Base-by-base conservation (phyloP, 1,140 invertebrate species). In the Scaptomyza pallida region DNA sequence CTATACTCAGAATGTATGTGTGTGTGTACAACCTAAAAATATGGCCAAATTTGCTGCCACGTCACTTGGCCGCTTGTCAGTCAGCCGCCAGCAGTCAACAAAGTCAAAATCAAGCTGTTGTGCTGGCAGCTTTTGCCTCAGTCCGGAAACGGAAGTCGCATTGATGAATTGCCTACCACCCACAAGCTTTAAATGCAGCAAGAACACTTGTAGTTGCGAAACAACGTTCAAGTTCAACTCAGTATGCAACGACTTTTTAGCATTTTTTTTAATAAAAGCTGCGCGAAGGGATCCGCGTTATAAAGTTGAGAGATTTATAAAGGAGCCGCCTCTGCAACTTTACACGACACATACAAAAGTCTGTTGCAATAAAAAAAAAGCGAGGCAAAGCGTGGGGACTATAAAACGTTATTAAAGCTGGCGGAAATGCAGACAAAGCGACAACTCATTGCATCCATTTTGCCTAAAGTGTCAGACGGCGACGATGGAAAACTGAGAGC, bases 351-450 rank as follows among this genome's bases (percentile, higher is more conserved):
- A 26, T 6, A 26, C 23, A 9, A 35, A 30, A 47, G 64, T 37
- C 15, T 54, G 33, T 48, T 51, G 16, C 47, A 48, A 56, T 30
- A 56, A 55, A 26, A 41, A 56, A 55, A 26, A 41, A 15, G 33
- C 9, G n/a, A 2, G 52, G 19, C 35, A 4, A n/a, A n/a, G 12
- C 33, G n/a, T 12, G 33, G 33, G 52, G 64, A 26, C 1, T 71
- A 80, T 70, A 72, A 86, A 85, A 81, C 74, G 76, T 76, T 86
- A 86, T 85, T 85, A 86, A 85, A 86, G 81, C 73, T 63, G 75
- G 57, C 77, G 81, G 80, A 85, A 85, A 85, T 86, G 81, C 80
- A 86, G 80, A 85, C 81, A 85, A 85, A 86, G 73, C 64, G 73
- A 68, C 73, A 85, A 80, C 57, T 86, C 81, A 76, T 77, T 86